Evolutionary conservation across 2,797 vertebrate genomes (phyloP).

Genomic region (Platalea minor): DNA sequence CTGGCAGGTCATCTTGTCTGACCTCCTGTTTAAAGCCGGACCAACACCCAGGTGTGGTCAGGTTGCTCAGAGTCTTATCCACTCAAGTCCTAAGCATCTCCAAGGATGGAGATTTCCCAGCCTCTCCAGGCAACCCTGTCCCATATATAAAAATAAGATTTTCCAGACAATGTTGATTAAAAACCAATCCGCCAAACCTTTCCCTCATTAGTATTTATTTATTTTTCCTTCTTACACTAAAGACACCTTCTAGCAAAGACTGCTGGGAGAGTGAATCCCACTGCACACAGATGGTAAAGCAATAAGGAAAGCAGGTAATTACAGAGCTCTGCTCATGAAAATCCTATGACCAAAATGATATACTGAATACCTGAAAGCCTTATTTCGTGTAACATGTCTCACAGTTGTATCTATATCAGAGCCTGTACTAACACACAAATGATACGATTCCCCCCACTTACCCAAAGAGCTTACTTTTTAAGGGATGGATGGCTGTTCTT

Average conservation of each 20-base stretch:
- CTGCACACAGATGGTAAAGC: neutral
- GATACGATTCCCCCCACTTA: neutral
- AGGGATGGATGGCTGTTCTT: neutral
- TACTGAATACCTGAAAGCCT: neutral
- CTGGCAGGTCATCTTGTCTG: rapidly evolving
- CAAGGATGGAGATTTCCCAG: neutral
- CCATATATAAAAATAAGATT: neutral
- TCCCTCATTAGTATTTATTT: neutral
- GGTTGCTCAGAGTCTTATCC: neutral
- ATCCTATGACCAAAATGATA: neutral
- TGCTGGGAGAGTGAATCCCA: neutral
- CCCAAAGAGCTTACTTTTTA: neutral
- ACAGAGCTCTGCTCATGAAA: neutral
- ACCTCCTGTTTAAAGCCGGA: neutral
- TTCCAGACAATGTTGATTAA: neutral
- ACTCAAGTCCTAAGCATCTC: neutral
- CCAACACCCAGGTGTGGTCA: neutral
- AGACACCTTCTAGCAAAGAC: neutral
- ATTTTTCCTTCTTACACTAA: neutral
- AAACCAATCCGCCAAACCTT: neutral
- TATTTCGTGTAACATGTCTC: neutral
- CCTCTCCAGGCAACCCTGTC: neutral
- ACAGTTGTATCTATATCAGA: neutral
- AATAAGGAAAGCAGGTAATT: neutral
- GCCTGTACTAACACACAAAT: neutral